A percentile compares a stretch with the other conserved stretches of the same genome.
Evolutionary conservation across 2,113 vertebrate species (phyloP).

Genomic region (Tupaia tana): DNA sequence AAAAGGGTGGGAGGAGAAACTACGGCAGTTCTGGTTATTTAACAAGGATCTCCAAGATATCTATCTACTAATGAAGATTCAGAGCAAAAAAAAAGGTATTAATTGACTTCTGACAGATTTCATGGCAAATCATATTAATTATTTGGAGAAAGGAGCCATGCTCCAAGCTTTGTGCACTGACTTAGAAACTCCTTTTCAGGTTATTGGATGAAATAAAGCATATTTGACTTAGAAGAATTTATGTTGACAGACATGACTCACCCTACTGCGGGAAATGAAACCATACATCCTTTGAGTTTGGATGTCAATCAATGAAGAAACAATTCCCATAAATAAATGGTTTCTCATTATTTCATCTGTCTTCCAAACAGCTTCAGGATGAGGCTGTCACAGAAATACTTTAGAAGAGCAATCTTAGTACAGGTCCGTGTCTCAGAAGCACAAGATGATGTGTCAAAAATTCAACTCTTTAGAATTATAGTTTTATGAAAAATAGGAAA

Average conservation of each 20-base stretch:
- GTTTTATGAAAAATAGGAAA: conserved; percentile 35
- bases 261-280: conserved; percentile 57
- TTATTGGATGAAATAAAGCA: not conserved
- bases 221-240: conserved; percentile 36
- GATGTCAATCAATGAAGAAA: conserved; percentile 73
- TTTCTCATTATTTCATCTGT: conserved; percentile 71
- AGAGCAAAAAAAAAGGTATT: not conserved
- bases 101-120: not conserved
- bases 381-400: conserved; percentile 68
- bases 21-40: not conserved
- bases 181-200: not conserved
- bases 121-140: not conserved
- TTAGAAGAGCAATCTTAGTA: conserved; percentile 64
- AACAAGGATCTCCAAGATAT: not conserved
- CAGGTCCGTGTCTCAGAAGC: not conserved
- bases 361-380: conserved; percentile 52
- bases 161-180: not conserved
- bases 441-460: conserved; percentile 57
- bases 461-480: not conserved
- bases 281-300: conserved; percentile 64
- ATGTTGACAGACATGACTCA: conserved; percentile 52
- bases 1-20: not conserved
- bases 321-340: conserved; percentile 70
- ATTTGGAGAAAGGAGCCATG: not conserved
- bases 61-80: not conserved